Base-by-base conservation (phyloP, 2,888 invertebrate species). In the Hybos culiciformis region DNA sequence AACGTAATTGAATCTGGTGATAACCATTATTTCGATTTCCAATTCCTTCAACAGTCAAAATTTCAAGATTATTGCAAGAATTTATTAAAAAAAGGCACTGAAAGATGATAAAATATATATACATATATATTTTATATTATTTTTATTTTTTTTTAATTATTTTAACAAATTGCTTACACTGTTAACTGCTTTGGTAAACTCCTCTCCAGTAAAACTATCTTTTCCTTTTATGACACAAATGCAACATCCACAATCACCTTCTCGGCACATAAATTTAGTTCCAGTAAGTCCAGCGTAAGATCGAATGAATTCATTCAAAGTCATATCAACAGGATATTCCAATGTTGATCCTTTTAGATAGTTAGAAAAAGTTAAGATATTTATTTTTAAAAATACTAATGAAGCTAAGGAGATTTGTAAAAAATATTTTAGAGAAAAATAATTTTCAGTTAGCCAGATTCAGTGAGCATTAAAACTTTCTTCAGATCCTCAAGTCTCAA, bases 191-290 rank as follows among this genome's bases (percentile, higher is more conserved):
- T 74, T 67, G 1, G 70, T 66, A 45, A 45, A 51, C 6, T 49
- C 43, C 26, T 42, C 34, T 31, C 44, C 41, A 32, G 36, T 19
- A 19, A 21, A 58, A 2, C 55, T 56, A 50, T 60, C 51, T 36
- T 49, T 53, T 39, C 59, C 64, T 45, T 53, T 63, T 2, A 68
- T 61, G 5, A 67, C 62, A 33, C 71, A 71, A 20, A 70, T 62
- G 51, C 78, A 79, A 12, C 70, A 71, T 0, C 80, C 80, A 53
- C 80, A 80, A 8, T 80, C 80, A 21, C 80, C 80, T 56, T 80
- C 79, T 29, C 69, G 66, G 51, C 80, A 80, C 77, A 78, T 78
- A 37, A 66, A 68, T 53, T 80, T 80, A 1, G 80, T 80, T 12
- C 77, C 79, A 19, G 70, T 69, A 1, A 78, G 59, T 9, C 70